A percentile compares a stretch with the other conserved stretches of the same genome.
phyloP scores from a whole-genome alignment of 1,140 invertebrate species.

The Leptinotarsa undecemlineata region DNA sequence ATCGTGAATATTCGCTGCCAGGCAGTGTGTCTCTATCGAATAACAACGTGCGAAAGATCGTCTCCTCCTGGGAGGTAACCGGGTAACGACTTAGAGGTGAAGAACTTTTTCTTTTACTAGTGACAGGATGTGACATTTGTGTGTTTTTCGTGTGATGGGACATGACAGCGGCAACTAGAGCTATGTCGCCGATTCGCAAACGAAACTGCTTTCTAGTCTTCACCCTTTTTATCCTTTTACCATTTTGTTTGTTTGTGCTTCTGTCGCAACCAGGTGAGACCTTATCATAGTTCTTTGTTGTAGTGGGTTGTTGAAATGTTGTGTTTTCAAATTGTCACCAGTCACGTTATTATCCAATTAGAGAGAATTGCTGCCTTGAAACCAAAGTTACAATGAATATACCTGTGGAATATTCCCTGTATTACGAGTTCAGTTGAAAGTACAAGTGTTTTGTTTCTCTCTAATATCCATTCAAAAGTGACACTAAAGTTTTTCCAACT shows the following conservation, averaged over 20 bases:
- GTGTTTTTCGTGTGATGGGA: constrained; percentile 7
- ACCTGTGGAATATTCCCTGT: too few relatives aligned
- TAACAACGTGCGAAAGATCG: constrained; percentile 3
- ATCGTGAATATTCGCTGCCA: not conserved
- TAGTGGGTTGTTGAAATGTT: not conserved
- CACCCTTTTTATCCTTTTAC: constrained; percentile 58
- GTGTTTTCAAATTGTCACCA: not conserved
- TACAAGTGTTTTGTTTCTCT: too few relatives aligned
- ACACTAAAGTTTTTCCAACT: too few relatives aligned
- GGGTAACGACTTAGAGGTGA: not conserved
- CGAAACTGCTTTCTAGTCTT: constrained; percentile 59
- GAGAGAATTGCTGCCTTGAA: too few relatives aligned
- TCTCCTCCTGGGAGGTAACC: not conserved
- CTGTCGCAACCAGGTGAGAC: constrained; percentile 54
- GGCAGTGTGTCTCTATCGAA: not conserved
- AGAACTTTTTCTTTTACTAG: not conserved
- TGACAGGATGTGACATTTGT: not conserved
- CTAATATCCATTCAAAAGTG: too few relatives aligned
- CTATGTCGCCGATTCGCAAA: constrained; percentile 55
- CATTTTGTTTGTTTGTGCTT: constrained; percentile 60
- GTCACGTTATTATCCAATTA: too few relatives aligned
- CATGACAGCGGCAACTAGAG: constrained; percentile 52
- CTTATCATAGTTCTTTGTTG: too few relatives aligned
- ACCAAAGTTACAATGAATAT: too few relatives aligned
- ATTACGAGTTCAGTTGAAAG: too few relatives aligned